These are phyloP conservation scores for Rambutsinella grinnellia DNA, from an alignment of 2,888 invertebrate genomes.

Conservation along the genomic window DNA sequence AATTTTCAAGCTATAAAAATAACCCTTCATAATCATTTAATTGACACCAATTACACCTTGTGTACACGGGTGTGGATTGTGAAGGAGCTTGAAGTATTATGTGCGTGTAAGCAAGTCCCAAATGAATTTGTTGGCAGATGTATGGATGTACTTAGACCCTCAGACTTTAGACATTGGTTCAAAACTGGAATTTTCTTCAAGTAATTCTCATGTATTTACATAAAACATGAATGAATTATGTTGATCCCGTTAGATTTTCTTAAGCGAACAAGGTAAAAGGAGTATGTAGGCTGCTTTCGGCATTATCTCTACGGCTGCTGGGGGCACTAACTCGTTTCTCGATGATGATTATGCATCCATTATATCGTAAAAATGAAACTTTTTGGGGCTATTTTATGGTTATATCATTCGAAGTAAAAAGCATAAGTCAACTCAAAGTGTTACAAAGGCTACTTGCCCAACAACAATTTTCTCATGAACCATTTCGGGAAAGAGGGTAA, in stretches of 20 bases:
- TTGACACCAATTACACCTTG: too few relatives aligned
- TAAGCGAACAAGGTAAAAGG: conserved; percentile 21
- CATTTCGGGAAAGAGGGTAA: too few relatives aligned
- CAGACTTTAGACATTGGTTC: too few relatives aligned
- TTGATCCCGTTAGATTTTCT: conserved; percentile 35
- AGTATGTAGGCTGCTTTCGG: background rate
- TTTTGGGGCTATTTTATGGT: conserved; percentile 27
- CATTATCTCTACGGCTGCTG: background rate
- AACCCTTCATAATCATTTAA: too few relatives aligned
- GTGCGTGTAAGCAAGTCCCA: too few relatives aligned
- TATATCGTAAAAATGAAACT: conserved; percentile 29
- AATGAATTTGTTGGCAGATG: too few relatives aligned
- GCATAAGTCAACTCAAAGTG: conserved; percentile 3
- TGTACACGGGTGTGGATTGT: too few relatives aligned
- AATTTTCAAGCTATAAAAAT: too few relatives aligned
- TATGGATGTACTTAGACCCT: too few relatives aligned
- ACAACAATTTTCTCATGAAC: too few relatives aligned
- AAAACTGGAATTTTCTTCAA: conserved; percentile 43
- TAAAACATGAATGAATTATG: conserved; percentile 38
- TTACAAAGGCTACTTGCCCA: conserved; percentile 27
- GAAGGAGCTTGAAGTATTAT: too few relatives aligned
- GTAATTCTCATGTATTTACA: too few relatives aligned
- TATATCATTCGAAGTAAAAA: conserved; percentile 6
- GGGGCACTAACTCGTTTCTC: conserved; percentile 3
- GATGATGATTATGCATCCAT: conserved; percentile 3